Base-by-base conservation (phyloP, 2,888 invertebrate species). In the Nipponacmea schrenckii region DNA sequence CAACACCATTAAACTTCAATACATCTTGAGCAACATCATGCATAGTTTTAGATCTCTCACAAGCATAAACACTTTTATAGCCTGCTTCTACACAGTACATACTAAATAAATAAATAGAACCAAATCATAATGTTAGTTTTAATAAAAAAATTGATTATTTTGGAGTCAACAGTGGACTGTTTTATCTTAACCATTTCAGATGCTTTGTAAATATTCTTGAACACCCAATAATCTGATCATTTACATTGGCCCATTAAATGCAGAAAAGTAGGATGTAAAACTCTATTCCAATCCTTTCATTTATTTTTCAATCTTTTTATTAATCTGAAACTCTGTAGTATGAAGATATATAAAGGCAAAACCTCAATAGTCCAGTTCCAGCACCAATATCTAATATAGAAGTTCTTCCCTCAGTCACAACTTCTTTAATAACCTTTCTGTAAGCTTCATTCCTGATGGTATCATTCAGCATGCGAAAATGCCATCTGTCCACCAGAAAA, bases 391-490 rank as follows among this genome's bases (percentile, higher is more conserved):
- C 95, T 50, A 94, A 87, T 20, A 94, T 92, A 75, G 89, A 90
- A 67, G 91, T 90, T 77, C 89, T 90, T 20, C 91, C 91, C 44
- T 87, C 81, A 5, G 88, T 85, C 2, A 93, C 86, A 74, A 90
- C 91, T 70, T 91, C 89, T 24, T 85, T 83, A 74, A 95, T 93
- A 0, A 94, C 94, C 69, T 89, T 85, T 69, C 90, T 89, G 85
- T 93, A 95, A 0, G 92, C 91, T 71, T 90, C 86, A 89, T 95
- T 95, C 63, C 95, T 90, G 24, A 88, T 85, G 73, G 88, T 90
- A 85, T 95, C 95, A 89, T 95, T 95, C 39, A 95, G 88, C 95
- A 95, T 95, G 72, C 93, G 90, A 87, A 93, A 95, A 87, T 95
- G 95, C 95, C 95, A 95, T 68, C 94, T 89, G 74, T 94, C 93